Base-by-base conservation (phyloP, 2,797 vertebrate species). In the Podarcis siculus region DNA sequence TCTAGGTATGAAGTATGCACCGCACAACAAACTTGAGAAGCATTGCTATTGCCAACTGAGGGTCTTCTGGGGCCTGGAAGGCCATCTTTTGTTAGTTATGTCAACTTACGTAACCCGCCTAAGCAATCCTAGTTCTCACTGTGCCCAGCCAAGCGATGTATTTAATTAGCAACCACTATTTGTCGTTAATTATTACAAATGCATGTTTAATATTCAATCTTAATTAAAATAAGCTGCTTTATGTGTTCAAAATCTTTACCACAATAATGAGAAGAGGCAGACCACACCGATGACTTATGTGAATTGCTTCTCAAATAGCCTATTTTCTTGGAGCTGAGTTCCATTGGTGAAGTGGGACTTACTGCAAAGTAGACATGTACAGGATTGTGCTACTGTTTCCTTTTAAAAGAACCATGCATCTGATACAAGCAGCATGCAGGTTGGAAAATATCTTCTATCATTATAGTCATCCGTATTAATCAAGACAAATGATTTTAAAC, bases 41-140 rank as follows among this genome's bases (percentile, higher is more conserved):
- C 90, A 86, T 86, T 95, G 83, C 79, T 85, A 92, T 90, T 90
- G 91, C 84, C 80, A 93, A 91, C 80, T 95, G 92, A 83, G 92
- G 94, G 92, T 95, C 93, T 86, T 25, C 61, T 93, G 84, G 89
- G 89, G 92, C 90, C 81, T 94, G 92, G 93, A 95, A 93, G 84
- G 91, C 90, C 91, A 93, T 86, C 82, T 91, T 93, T 90, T 95
- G 95, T 95, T 94, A 96, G 92, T 90, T 92, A 71, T 45, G 91
- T 81, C 86, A 71, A 86, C 79, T 83, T 92, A 85, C 75, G 82
- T 82, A 90, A 89, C 89, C 94, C 89, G 89, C 82, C 42, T 80
- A 42, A 87, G 91, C 91, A 87, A 94, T 0, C 42, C 67, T 55
- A 91, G 89, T 90, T 93, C 67, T 61, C 27, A 58, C 8, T 78